Evolutionary conservation across 2,113 vertebrate genomes (phyloP).

Genomic region (Corapipo altera): DNA sequence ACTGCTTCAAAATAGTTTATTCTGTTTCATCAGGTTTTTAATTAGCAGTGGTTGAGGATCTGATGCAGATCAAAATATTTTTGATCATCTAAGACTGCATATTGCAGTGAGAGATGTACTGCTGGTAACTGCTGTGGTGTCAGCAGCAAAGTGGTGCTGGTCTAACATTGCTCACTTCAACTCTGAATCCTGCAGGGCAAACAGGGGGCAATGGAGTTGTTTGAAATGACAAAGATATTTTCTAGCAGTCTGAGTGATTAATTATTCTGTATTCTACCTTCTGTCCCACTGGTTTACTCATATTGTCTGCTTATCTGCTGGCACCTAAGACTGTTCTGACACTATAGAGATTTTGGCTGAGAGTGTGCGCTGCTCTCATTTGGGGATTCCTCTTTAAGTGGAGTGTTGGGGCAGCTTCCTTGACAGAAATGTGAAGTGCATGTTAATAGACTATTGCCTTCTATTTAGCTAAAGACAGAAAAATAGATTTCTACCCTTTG

Average conservation of each 20-base stretch:
- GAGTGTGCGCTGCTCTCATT: neutral
- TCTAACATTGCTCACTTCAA: accelerated
- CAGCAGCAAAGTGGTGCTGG: neutral
- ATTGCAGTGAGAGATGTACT: neutral
- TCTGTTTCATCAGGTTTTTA: neutral
- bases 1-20: neutral
- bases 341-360: neutral
- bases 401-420: neutral
- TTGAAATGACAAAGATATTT: neutral
- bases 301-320: neutral
- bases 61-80: neutral
- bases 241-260: neutral
- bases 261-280: neutral
- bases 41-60: neutral
- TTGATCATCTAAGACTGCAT: neutral
- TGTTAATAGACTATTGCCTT: neutral
- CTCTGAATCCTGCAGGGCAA: neutral
- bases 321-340: accelerated
- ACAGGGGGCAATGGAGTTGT: neutral
- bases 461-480: neutral
- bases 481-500: neutral
- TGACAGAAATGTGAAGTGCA: neutral
- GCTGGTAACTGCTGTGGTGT: neutral
- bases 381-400: neutral
- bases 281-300: neutral